A percentile compares a stretch with the other conserved stretches of the same genome.
Evolutionary conservation across 2,888 invertebrate species (phyloP).

Genomic region (Aporophyla nigra): DNA sequence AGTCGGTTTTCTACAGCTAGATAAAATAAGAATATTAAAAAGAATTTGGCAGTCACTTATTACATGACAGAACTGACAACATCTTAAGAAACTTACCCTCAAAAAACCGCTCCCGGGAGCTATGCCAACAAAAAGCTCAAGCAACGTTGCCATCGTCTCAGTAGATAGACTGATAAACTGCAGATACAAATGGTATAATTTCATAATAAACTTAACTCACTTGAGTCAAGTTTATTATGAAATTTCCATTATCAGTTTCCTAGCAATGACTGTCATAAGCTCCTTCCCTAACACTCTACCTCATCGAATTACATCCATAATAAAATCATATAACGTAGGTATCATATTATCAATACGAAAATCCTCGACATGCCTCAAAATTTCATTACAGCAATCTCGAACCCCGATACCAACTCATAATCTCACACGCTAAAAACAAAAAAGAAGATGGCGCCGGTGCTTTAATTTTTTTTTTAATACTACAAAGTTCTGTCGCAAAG

Average conservation of each 20-base stretch:
- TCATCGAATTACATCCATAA: slow-evolving; percentile 27
- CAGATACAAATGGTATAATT: neutral
- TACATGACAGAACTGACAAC: neutral
- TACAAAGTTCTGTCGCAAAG: slow-evolving; percentile 81
- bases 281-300: slow-evolving; percentile 6
- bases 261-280: neutral
- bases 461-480: slow-evolving; percentile 83
- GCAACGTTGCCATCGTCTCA: neutral
- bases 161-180: too few species aligned
- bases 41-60: too few species aligned
- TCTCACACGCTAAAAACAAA: slow-evolving; percentile 63
- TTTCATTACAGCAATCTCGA: slow-evolving; percentile 54
- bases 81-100: neutral
- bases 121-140: neutral
- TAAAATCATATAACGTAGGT: slow-evolving; percentile 23
- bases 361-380: slow-evolving; percentile 40
- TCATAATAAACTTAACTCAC: neutral
- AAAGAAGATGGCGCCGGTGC: slow-evolving; percentile 66
- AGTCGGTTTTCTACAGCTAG: neutral
- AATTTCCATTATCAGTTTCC: too few species aligned
- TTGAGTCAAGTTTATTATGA: too few species aligned
- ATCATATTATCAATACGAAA: slow-evolving; percentile 36
- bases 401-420: slow-evolving; percentile 37
- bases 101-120: neutral
- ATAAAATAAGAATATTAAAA: neutral